Percentiles rank a stretch among this genome's conserved stretches.
These are phyloP conservation scores for Coenonympha glycerion DNA, from an alignment of 2,888 invertebrate species.

Conservation along the genomic window DNA sequence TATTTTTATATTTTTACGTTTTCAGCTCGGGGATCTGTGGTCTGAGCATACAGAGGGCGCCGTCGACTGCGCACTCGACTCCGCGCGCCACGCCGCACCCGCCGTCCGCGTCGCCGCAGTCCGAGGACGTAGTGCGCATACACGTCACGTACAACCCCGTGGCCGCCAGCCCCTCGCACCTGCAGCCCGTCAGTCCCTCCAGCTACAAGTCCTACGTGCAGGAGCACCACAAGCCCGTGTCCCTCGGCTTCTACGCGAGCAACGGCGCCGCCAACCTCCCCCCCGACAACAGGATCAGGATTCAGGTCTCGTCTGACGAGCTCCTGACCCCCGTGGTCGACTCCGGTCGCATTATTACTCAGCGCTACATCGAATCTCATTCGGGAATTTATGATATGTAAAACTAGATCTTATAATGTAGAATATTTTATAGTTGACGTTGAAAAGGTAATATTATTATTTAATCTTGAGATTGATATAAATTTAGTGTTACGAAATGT, in stretches of 20 bases:
- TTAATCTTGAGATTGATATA: background rate
- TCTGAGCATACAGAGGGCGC: conserved; percentile 69
- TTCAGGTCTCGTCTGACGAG: conserved; percentile 82
- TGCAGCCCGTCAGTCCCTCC: conserved; percentile 67
- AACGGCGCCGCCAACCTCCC: conserved; percentile 72
- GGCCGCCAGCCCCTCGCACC: conserved; percentile 70
- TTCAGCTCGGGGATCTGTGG: conserved; percentile 70
- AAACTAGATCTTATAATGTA: background rate
- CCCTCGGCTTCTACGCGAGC: conserved; percentile 68
- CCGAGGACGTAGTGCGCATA: conserved; percentile 82
- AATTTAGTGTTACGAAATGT: background rate
- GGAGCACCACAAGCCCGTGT: conserved; percentile 59
- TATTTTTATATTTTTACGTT: conserved; percentile 16
- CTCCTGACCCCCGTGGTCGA: conserved; percentile 79
- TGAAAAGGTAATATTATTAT: conserved; percentile 1
- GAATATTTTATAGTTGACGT: background rate
- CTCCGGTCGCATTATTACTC: conserved; percentile 71
- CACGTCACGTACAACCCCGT: conserved; percentile 83
- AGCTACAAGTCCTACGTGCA: conserved; percentile 54
- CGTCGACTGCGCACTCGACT: conserved; percentile 77
- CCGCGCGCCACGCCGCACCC: conserved; percentile 80
- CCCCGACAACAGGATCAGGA: conserved; percentile 83
- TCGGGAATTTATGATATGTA: conserved; percentile 61
- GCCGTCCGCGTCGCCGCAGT: conserved; percentile 77
- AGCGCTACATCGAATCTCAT: conserved; percentile 59